These are phyloP conservation scores for Cygnus buccinator DNA, from an alignment of 2,113 vertebrate species.

Conservation along the genomic window DNA sequence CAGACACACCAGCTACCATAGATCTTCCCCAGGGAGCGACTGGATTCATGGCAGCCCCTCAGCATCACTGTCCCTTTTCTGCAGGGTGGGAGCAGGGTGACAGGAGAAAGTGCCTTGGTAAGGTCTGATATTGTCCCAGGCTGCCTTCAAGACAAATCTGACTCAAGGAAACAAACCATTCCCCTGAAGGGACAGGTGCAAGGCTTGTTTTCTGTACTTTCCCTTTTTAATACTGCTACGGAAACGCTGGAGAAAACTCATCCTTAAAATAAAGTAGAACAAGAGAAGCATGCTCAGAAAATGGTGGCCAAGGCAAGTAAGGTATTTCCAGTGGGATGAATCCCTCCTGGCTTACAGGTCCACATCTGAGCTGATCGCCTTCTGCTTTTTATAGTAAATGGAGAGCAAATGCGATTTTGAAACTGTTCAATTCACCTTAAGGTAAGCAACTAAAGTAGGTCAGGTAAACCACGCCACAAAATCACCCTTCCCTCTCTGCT, in stretches of 20 bases:
- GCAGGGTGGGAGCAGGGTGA: neutral
- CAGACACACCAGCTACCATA: rapidly evolving
- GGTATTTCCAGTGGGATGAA: neutral
- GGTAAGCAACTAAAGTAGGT: neutral
- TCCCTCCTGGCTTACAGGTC: neutral
- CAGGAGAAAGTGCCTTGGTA: neutral
- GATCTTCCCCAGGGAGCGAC: neutral
- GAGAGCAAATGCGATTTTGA: neutral
- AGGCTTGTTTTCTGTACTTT: neutral
- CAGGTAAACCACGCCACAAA: neutral
- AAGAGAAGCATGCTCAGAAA: neutral
- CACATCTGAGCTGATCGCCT: neutral
- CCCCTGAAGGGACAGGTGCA: neutral
- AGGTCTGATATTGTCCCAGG: neutral
- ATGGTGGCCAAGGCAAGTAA: neutral
- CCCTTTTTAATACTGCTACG: neutral
- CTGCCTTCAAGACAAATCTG: neutral
- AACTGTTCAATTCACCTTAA: neutral
- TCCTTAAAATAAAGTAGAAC: neutral
- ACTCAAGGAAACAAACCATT: neutral
- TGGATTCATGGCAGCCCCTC: neutral
- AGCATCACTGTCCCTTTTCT: neutral
- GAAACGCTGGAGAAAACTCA: neutral
- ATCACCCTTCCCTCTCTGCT: neutral
- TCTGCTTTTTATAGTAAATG: neutral